Evolutionary conservation across 2,888 invertebrate species (phyloP).

Genomic region (Dendrolimus houi): DNA sequence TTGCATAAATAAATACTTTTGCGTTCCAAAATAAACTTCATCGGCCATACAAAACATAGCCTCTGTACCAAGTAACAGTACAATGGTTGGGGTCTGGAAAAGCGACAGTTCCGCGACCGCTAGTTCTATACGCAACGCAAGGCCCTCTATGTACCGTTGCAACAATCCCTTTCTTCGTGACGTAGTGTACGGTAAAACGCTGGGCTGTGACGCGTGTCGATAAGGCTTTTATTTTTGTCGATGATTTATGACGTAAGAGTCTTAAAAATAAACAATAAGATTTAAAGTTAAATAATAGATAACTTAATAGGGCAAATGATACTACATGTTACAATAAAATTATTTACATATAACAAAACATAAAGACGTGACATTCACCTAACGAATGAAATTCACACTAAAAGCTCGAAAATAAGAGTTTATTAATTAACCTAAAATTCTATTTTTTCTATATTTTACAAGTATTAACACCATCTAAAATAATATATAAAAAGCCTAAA

Average conservation of each 20-base stretch:
- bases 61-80: not conserved
- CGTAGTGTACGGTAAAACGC: conserved; percentile 62
- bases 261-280: not conserved
- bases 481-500: no score
- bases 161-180: conserved; percentile 71
- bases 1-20: not conserved
- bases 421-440: no score
- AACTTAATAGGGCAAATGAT: no score
- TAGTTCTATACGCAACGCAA: conserved; percentile 16
- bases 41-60: not conserved
- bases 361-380: no score
- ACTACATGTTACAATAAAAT: no score
- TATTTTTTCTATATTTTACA: no score
- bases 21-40: not conserved
- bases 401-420: no score
- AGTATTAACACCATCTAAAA: no score
- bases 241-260: conserved; percentile 2
- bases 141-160: conserved; percentile 54
- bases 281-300: no score
- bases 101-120: conserved; percentile 58
- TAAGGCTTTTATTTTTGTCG: conserved; percentile 16
- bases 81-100: conserved; percentile 26
- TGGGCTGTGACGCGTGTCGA: conserved; percentile 40
- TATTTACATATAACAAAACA: no score
- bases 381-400: no score